Base-by-base conservation (phyloP, 2,113 vertebrate species). In the Muntiacus reevesi region DNA sequence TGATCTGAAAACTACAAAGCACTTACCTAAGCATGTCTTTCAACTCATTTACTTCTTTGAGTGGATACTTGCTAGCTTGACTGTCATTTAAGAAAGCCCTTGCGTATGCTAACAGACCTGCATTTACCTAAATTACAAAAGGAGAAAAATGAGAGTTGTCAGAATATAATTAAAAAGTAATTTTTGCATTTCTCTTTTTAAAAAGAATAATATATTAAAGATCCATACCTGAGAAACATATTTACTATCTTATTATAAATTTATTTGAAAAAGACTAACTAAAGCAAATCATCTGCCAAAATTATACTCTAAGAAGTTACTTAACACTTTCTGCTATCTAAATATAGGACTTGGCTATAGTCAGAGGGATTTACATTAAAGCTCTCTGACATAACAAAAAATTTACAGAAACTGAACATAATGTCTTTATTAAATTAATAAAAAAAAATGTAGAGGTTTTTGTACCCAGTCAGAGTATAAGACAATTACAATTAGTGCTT, bases 11-110 rank as follows among this genome's bases (percentile, higher is more conserved):
- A 95, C 54, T 54, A 54, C 62, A 23, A 93, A 85, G 91, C 94
- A 98, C 99, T 89, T 98, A 99, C 99, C 99, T 99, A 99, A 99
- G 99, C 98, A 99, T 99, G 62, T 99, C 99, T 98, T 99, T 99
- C 17, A 99, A 98, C 16, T 99, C 99, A 93, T 99, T 99, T n/a
- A 99, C 99, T 98, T 99, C 99, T 98, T 99, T 99, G 92, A 76
- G 97, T 67, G 99, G 98, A 1, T 99, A 99, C 96, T 99, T 99
- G 98, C 95, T 99, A 50, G 99, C 98, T 98, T 99, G 99, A 79
- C 98, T 99, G 90, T 99, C 99, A 97, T 99, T 99, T 62, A 99
- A 99, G 98, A 99, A 99, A 54, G 99, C 99, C 96, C 99, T 99
- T 30, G 99, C 99, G 23, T 99, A 99, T 11, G 99, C 99, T 98